phyloP scores from a whole-genome alignment of 1,140 invertebrate species.

The Pseudobourletiella spinata region DNA sequence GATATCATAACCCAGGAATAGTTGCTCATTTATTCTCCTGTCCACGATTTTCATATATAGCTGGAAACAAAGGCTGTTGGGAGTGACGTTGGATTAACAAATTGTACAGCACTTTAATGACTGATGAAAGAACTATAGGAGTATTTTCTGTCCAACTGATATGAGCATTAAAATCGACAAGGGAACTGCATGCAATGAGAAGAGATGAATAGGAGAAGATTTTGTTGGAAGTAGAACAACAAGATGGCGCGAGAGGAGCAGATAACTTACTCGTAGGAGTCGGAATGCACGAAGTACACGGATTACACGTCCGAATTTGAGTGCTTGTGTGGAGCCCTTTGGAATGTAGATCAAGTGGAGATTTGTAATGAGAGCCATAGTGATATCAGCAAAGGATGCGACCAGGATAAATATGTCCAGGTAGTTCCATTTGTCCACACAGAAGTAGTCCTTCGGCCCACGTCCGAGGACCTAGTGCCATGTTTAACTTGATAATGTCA shows the following conservation, averaged over 20 bases:
- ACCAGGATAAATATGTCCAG: conserved; percentile 20
- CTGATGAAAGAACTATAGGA: no score
- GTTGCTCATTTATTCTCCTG: conserved; percentile 18
- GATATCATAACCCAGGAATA: conserved; percentile 34
- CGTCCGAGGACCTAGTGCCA: conserved; percentile 14
- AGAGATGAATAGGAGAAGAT: no score
- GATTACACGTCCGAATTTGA: conserved; percentile 10
- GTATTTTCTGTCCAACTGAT: no score
- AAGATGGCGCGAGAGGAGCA: neutral
- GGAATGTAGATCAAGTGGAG: neutral
- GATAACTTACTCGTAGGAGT: conserved; percentile 8
- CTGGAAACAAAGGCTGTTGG: conserved; percentile 19
- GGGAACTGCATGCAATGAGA: no score
- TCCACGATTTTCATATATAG: conserved; percentile 37
- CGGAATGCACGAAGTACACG: conserved; percentile 17
- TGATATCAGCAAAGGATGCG: conserved; percentile 10
- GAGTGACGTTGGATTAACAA: neutral
- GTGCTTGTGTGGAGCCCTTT: neutral
- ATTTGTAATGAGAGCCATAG: neutral
- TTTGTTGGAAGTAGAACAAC: neutral
- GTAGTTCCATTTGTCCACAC: conserved; percentile 19
- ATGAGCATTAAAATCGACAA: no score
- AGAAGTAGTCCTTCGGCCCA: conserved; percentile 14
- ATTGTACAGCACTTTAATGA: neutral
- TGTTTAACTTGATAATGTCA: no score